Conservation (phyloP, 2,888 invertebrate genomes). For the Caradrina kadenii region DNA sequence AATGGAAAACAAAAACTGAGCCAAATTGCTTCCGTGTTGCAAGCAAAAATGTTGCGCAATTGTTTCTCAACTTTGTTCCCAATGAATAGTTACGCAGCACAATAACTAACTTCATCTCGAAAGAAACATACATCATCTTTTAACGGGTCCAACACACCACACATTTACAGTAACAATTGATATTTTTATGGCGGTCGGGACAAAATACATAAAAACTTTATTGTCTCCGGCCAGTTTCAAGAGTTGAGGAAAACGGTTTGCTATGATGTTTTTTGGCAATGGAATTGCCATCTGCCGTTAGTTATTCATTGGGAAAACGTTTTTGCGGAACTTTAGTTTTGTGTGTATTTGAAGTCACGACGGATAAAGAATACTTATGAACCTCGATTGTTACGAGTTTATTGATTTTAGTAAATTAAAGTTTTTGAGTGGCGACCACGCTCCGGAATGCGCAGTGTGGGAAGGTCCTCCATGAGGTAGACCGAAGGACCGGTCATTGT, state of each 20-base stretch:
- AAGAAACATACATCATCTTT: slow-evolving; percentile 28
- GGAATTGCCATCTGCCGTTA: slow-evolving; percentile 39
- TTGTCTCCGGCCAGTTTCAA: slow-evolving; percentile 47
- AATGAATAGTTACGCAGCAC: not conserved
- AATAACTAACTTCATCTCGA: not conserved
- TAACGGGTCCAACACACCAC: slow-evolving; percentile 33
- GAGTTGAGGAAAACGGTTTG: slow-evolving; percentile 50
- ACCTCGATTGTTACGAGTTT: not conserved
- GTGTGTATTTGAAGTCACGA: slow-evolving; percentile 2
- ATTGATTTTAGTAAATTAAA: not conserved
- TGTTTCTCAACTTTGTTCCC: not conserved
- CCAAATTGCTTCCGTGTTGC: not conserved
- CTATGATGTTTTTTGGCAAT: slow-evolving; percentile 48
- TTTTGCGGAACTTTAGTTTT: slow-evolving; percentile 15
- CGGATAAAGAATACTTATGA: not conserved
- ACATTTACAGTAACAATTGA: slow-evolving; percentile 59
- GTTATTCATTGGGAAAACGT: slow-evolving; percentile 42
- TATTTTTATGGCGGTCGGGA: slow-evolving; percentile 58
- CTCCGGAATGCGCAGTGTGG: too few relatives aligned
- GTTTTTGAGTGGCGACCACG: too few relatives aligned
- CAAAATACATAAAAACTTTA: slow-evolving; percentile 60
- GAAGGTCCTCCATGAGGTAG: too few relatives aligned
- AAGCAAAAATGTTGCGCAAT: not conserved
- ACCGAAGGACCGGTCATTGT: too few relatives aligned
- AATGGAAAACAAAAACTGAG: not conserved